Evolutionary conservation across 2,797 vertebrate species (phyloP), one percentile per base, ranked within the genome.

Genomic region (Australoheros facetus): DNA sequence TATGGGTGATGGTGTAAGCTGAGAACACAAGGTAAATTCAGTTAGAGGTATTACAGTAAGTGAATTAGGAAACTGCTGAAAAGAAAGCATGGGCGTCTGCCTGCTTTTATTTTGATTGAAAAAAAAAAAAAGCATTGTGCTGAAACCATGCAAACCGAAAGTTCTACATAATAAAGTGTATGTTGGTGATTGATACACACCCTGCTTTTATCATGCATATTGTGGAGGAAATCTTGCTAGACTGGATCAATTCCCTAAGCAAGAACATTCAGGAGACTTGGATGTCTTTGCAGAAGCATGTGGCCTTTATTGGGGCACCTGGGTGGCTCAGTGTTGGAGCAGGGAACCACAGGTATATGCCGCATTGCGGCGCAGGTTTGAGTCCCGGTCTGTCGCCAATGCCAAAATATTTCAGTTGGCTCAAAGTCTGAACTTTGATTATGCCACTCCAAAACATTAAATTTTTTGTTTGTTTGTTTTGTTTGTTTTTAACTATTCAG

Each of bases 1-100:
- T 75, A 77, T 21, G 30, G 54, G 53, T 51, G 13, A 59, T 59
- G 30, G n/a, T 53, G 59, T 39, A 11, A 28, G 26, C 14, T 71
- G 32, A 59, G 28, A 79, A 26, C 55, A 54, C 58, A 54, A 53
- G 64, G 16, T 66, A 71, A 77, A 66, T 71, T 16, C 11, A 54
- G 32, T 53, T 57, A 34, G 6, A 56, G 14, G 58, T 34, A 34
- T 75, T 64, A 32, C 3, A 64, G 53, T 71, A 60, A 32, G 39
- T 71, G 23, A 70, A 72, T 71, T 26, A 69, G 11, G 39, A 13
- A 30, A 26, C 26, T 0, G 7, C 45, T 56, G 19, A 30, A 78
- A 71, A 30, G 39, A 57, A 54, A 64, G 4, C 32, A 66, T 3
- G 21, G 4, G 3, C 7, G 23, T 32, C 10, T 53, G 30, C 21